These are phyloP conservation scores for Pogonomyrmex barbatus DNA, from an alignment of 1,140 invertebrate genomes.

Conservation along the genomic window DNA sequence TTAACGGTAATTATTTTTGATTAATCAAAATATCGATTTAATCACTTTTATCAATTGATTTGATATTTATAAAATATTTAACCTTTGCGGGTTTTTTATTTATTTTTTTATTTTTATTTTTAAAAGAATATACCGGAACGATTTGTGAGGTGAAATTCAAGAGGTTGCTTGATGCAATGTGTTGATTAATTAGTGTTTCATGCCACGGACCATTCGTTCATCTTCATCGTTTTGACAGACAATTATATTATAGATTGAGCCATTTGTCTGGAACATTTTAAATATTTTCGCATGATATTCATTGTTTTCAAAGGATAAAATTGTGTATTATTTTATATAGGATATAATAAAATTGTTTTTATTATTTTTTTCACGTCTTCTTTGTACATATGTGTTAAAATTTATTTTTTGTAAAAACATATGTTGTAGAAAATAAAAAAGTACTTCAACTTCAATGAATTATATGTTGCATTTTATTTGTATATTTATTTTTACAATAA, in stretches of 20 bases:
- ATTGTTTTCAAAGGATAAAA: not conserved
- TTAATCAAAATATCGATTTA: not conserved
- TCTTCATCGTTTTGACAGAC: not conserved
- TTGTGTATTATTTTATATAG: not conserved
- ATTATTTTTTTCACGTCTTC: not conserved
- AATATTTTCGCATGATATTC: conserved; percentile 3
- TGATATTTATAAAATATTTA: not conserved
- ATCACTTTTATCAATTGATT: not conserved
- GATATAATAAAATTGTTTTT: not conserved
- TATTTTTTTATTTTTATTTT: not conserved
- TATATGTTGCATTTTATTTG: not conserved
- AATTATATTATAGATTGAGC: not conserved
- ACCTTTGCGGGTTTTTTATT: not conserved
- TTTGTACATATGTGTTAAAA: not conserved
- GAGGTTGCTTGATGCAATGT: not conserved
- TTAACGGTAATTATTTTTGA: not conserved
- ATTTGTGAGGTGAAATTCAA: not conserved
- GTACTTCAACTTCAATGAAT: not conserved
- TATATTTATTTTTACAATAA: not conserved
- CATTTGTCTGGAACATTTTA: not conserved
- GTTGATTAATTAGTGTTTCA: not conserved
- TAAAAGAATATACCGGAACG: not conserved
- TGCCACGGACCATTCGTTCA: not conserved
- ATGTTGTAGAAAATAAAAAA: not conserved
- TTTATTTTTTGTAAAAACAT: not conserved